phyloP scores from a whole-genome alignment of 2,797 vertebrate genomes.

The Syndactyla subalaris region DNA sequence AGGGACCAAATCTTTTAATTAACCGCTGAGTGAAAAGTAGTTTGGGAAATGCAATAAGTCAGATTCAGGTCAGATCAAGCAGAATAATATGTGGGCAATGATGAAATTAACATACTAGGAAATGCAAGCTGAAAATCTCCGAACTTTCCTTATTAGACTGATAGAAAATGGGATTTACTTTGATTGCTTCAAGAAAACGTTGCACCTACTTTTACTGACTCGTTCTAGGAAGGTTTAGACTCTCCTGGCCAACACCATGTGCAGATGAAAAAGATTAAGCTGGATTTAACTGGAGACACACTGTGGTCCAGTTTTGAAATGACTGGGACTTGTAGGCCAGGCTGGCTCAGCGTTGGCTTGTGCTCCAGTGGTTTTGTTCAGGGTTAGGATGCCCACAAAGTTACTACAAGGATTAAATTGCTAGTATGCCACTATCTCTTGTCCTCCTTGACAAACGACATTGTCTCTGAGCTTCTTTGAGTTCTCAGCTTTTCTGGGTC shows the following conservation, averaged over 20 bases:
- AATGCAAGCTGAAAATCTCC: constrained; percentile 65
- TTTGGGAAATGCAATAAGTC: constrained; percentile 63
- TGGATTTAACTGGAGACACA: background rate
- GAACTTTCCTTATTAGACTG: constrained; percentile 52
- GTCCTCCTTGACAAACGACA: background rate
- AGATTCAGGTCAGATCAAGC: constrained; percentile 78
- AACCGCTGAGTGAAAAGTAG: constrained; percentile 68
- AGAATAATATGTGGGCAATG: constrained; percentile 72
- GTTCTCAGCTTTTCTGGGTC: background rate
- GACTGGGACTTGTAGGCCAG: background rate
- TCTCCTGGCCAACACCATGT: background rate
- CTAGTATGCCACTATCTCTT: background rate
- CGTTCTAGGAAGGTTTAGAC: background rate
- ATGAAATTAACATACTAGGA: constrained; percentile 72
- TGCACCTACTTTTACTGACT: background rate
- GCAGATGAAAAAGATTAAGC: background rate
- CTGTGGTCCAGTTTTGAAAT: background rate
- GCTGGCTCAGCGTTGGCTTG: background rate
- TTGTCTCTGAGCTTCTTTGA: background rate
- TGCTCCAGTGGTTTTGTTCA: background rate
- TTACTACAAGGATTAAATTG: background rate
- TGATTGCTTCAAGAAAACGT: background rate
- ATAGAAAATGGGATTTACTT: constrained; percentile 45
- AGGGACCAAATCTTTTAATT: constrained; percentile 74
- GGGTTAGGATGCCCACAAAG: background rate